phyloP scores from a whole-genome alignment of 2,797 vertebrate species.

The Helicolenus hilgendorfi region DNA sequence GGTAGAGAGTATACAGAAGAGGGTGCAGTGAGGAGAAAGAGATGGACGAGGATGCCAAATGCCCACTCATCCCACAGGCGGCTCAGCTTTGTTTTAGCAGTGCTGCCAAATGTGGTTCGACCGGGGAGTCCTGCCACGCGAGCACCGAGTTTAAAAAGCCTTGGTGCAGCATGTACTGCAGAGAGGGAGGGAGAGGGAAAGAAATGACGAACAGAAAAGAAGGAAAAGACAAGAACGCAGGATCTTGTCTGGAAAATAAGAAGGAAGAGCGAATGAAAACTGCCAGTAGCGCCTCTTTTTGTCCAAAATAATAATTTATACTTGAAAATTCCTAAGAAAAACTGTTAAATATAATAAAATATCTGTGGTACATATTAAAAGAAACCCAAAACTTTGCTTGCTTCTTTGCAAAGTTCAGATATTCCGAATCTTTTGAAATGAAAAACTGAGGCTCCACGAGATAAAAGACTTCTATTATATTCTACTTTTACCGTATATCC shows the following conservation, averaged over 20 bases:
- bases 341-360: neutral
- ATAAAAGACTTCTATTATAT: neutral
- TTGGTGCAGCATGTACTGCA: neutral
- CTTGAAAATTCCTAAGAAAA: neutral
- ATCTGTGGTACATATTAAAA: neutral
- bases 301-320: neutral
- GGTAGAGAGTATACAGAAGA: neutral
- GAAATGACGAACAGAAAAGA: neutral
- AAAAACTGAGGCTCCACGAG: neutral
- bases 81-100: slow-evolving; percentile 39
- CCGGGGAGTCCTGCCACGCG: slow-evolving; percentile 23
- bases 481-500: neutral
- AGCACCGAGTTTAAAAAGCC: slow-evolving; percentile 13
- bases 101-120: slow-evolving; percentile 18
- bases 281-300: neutral
- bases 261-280: neutral
- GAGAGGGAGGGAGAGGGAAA: neutral
- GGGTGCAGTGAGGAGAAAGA: neutral
- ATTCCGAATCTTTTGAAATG: neutral
- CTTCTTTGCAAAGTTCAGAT: neutral
- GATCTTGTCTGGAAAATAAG: neutral
- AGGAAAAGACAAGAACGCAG: neutral
- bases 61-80: slow-evolving; percentile 39
- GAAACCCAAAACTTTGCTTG: neutral
- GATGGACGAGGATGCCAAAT: neutral